Evolutionary conservation across 2,888 invertebrate species (phyloP), one percentile per base, ranked within the genome.

Genomic region (Heliconius sara): DNA sequence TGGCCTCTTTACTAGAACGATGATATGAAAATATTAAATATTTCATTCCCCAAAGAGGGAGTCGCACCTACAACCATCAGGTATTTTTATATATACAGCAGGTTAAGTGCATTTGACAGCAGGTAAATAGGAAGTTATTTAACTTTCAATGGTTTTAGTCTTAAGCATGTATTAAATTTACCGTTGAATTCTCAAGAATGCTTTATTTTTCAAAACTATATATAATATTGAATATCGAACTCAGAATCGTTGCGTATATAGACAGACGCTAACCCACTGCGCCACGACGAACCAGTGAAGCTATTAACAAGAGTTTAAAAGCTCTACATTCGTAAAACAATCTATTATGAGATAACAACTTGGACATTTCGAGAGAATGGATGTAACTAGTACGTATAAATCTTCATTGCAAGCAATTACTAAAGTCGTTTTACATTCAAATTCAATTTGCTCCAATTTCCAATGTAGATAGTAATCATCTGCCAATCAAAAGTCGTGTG

Each of bases 401-500:
- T 82, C 83, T 81, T 83, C 65, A 82, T 82, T 67, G 72, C 60
- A 78, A 80, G 83, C 84, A 84, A 86, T 87, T 85, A 83, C 79
- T 82, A 73, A 85, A 85, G 81, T 85, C 84, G 84, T 84, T 86
- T 86, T 84, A 84, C 84, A 87, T 86, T 83, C 80, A 82, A 84
- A 84, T 85, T 87, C 84, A 84, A 85, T 86, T 85, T 83, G 83
- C 85, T 83, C 84, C 83, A 85, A 85, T 86, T 86, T 83, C 82
- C 80, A 85, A 84, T 83, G 82, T 78, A 84, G 83, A 84, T 85
- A 84, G 78, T 84, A 85, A 85, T 86, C 83, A 85, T 82, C 80
- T 82, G 81, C 83, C 85, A 86, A 85, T 86, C 85, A 85, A 79
- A 75, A 79, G 78, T 79, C 75, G 76, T 43, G 34, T 57, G 43